phyloP scores from a whole-genome alignment of 2,113 vertebrate genomes.

The Microtus ochrogaster region DNA sequence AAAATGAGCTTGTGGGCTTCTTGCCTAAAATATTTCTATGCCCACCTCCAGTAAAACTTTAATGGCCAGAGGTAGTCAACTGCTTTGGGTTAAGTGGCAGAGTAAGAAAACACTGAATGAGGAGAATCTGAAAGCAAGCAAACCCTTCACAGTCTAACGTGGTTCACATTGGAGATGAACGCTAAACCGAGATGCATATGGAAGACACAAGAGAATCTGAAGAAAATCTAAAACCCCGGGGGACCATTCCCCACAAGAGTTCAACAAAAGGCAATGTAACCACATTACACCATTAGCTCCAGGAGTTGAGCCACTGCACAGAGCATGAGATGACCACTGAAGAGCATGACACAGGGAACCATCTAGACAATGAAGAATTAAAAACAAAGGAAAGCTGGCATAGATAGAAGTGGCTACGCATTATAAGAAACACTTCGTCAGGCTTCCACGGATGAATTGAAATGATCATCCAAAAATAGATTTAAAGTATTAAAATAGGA shows the following conservation, averaged over 20 bases:
- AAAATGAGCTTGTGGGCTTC: neutral
- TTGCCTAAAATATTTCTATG: neutral
- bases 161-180: neutral
- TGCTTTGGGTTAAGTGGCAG: neutral
- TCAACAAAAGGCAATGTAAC: neutral
- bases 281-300: neutral
- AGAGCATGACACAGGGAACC: neutral
- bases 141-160: too few relatives aligned
- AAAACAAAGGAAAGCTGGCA: neutral
- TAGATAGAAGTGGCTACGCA: neutral
- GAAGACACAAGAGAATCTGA: neutral
- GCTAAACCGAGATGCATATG: neutral
- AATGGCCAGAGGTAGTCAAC: neutral
- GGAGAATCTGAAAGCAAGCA: neutral
- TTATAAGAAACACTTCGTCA: neutral
- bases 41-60: neutral
- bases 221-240: too few relatives aligned
- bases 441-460: neutral
- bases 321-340: neutral
- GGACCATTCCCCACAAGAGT: neutral
- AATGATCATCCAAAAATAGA: neutral
- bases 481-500: neutral
- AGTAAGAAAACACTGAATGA: neutral
- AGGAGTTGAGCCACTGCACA: neutral
- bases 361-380: neutral